These are phyloP conservation scores for Operophtera brumata DNA, from an alignment of 2,888 invertebrate genomes.

Conservation along the genomic window DNA sequence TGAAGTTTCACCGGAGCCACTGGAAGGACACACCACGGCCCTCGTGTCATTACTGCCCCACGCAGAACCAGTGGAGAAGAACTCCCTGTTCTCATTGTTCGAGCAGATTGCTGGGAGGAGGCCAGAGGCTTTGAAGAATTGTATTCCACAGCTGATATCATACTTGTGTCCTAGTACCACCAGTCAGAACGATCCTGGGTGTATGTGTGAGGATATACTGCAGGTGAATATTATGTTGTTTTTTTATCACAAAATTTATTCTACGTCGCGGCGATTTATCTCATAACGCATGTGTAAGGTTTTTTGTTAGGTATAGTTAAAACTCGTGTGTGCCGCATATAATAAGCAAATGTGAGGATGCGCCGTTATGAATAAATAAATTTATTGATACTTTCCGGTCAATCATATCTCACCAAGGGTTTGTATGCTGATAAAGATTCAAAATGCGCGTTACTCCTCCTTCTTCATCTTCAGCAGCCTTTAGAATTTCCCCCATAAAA, in stretches of 20 bases:
- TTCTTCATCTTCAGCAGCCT: too few relatives aligned
- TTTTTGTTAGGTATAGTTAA: too few relatives aligned
- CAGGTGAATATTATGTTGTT: conserved; percentile 46
- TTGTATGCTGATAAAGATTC: too few relatives aligned
- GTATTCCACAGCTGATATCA: conserved; percentile 90
- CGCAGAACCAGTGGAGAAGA: conserved; percentile 92
- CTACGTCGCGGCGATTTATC: too few relatives aligned
- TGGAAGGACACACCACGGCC: conserved; percentile 91
- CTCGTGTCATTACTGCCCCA: conserved; percentile 89
- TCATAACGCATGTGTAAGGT: too few relatives aligned
- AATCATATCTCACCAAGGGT: too few relatives aligned
- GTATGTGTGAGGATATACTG: conserved; percentile 73
- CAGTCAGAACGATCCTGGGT: conserved; percentile 62
- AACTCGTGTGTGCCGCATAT: too few relatives aligned
- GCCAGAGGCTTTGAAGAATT: conserved; percentile 89
- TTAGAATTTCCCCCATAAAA: too few relatives aligned
- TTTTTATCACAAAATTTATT: not conserved
- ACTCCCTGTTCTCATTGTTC: conserved; percentile 90
- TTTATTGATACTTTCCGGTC: too few relatives aligned
- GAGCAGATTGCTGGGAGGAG: conserved; percentile 90
- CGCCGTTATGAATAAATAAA: too few relatives aligned
- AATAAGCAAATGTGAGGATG: too few relatives aligned
- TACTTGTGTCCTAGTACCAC: conserved; percentile 81
- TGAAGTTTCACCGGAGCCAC: conserved; percentile 91
- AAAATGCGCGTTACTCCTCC: too few relatives aligned